phyloP scores from a whole-genome alignment of 2,888 invertebrate genomes.

The Crocallis elinguaria region DNA sequence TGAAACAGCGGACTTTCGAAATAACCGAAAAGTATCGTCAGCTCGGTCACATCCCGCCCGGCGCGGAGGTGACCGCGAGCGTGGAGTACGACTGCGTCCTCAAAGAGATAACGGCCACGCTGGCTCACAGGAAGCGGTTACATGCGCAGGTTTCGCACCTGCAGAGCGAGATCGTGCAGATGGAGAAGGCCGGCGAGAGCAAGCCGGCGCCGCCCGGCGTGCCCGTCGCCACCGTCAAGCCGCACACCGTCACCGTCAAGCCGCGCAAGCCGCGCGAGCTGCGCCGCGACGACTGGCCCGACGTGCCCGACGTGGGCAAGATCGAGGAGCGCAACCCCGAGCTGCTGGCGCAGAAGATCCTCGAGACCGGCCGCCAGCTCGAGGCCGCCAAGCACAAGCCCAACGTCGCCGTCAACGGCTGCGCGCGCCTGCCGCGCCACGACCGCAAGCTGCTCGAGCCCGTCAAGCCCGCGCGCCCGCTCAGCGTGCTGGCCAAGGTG shows the following conservation, averaged over 20 bases:
- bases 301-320: conserved; percentile 94
- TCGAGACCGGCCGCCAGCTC: conserved; percentile 95
- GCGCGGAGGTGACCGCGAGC: conserved; percentile 86
- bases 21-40: conserved; percentile 89
- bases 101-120: conserved; percentile 93
- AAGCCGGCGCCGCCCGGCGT: conserved; percentile 7
- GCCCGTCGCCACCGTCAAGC: conserved; percentile 7
- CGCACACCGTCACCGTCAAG: conserved; percentile 59
- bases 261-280: conserved; percentile 86
- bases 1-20: conserved; percentile 90
- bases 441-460: conserved; percentile 62
- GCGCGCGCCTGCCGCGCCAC: conserved; percentile 62
- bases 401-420: conserved; percentile 75
- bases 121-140: conserved; percentile 93
- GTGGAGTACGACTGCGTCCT: conserved; percentile 92
- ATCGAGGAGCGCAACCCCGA: conserved; percentile 97
- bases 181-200: conserved; percentile 88
- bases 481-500: conserved; percentile 78
- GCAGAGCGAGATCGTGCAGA: conserved; percentile 90
- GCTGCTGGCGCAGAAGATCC: conserved; percentile 94
- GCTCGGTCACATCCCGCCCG: conserved; percentile 81
- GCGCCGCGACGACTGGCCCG: conserved; percentile 95
- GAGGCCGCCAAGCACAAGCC: conserved; percentile 91
- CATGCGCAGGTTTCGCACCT: conserved; percentile 91
- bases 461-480: conserved; percentile 65